Base-by-base conservation (phyloP, 2,113 vertebrate species). In the Aptenodytes patagonicus region DNA sequence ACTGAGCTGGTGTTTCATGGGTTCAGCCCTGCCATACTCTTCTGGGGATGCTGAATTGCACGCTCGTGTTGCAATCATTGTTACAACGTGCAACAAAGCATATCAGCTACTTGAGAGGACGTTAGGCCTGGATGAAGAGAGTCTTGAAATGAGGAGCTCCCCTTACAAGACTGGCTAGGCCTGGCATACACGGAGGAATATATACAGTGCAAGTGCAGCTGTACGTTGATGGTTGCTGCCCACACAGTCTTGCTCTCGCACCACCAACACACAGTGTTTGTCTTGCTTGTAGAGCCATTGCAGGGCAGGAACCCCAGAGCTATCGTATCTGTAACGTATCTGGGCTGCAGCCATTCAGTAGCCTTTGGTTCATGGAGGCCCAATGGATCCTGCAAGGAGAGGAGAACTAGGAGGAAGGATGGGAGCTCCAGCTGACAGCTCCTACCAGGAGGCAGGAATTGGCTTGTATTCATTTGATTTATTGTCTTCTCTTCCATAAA, bases 311-410 rank as follows among this genome's bases (percentile, higher is more conserved):
- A 28, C 13, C 47, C 20, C 49, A 26, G 65, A 57, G 58, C 24
- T 60, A 0, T 11, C n/a, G 0, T 40, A 15, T 11, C 64, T 40
- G 7, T 60, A 25, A 29, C 0, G 0, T 34, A 3, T 34, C 58
- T 21, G 22, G 58, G 36, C 38, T 81, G 83, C 54, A 66, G 44
- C 52, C 31, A 18, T 28, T 57, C 52, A 20, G 2, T 2, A 51
- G 40, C 57, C 40, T 76, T 47, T 31, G 57, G 25, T 49, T 87
- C 42, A n/a, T 4, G 5, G 17, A 57, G 17, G 15, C 11, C 57
- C 52, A 68, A 4, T 24, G 71, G 46, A 42, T 90, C n/a, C 24
- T 76, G n/a, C 44, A 71, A 65, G 75, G 70, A 90, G 11, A 78
- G 70, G 47, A 85, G 42, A 29, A 25, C 34, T 32, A 36, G 17